Conservation (phyloP, 1,140 invertebrate species). For the Eubasilissa regina region DNA sequence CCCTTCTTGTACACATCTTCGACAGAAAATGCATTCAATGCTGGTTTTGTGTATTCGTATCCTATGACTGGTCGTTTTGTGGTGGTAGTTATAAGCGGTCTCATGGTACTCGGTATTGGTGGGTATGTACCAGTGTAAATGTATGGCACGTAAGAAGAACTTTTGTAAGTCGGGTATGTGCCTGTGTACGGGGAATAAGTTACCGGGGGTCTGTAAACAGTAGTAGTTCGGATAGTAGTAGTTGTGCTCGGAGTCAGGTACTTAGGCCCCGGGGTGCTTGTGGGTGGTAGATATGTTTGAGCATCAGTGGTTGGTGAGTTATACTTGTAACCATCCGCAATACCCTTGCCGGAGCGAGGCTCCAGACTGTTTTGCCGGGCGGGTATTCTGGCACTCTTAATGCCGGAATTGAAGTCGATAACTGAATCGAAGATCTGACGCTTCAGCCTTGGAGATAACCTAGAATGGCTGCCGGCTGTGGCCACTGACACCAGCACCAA, state of each 20-base stretch:
- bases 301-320: neutral
- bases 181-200: neutral
- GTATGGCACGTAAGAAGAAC: neutral
- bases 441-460: neutral
- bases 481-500: conserved; percentile 2
- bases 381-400: neutral
- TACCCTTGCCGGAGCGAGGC: neutral
- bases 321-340: neutral
- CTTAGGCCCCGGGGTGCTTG: conserved; percentile 7
- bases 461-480: neutral
- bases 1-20: neutral
- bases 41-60: conserved; percentile 2
- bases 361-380: conserved; percentile 1
- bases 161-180: neutral
- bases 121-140: conserved; percentile 9
- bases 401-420: conserved; percentile 20
- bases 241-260: neutral
- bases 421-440: conserved; percentile 16
- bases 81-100: neutral
- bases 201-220: neutral
- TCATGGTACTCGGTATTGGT: neutral
- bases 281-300: neutral
- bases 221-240: neutral
- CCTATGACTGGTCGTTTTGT: neutral
- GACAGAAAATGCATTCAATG: neutral